phyloP scores from a whole-genome alignment of 2,797 vertebrate genomes.

The Lates japonicus region DNA sequence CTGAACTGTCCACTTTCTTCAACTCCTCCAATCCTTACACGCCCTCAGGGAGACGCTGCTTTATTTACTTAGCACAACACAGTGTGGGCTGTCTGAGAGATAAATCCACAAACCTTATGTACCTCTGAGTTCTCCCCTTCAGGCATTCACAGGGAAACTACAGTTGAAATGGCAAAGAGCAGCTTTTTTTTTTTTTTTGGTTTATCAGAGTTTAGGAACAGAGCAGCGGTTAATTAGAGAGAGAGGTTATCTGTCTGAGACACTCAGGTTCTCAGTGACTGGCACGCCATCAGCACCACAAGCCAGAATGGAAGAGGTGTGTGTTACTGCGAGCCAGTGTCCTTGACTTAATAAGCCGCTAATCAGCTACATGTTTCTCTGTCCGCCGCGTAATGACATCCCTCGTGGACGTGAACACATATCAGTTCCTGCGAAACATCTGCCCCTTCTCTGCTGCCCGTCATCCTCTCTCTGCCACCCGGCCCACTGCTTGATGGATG shows the following conservation, averaged over 20 bases:
- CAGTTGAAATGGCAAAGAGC: conserved; percentile 38
- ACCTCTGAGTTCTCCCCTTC: conserved; percentile 50
- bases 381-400: conserved; percentile 77
- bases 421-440: conserved; percentile 79
- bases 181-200: conserved; percentile 45
- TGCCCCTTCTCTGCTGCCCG: conserved; percentile 79
- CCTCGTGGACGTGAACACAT: conserved; percentile 72
- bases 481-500: conserved; percentile 72
- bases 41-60: conserved; percentile 67
- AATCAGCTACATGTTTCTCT: conserved; percentile 80
- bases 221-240: conserved; percentile 60
- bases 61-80: conserved; percentile 78
- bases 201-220: conserved; percentile 44
- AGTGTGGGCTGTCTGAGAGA: conserved; percentile 43
- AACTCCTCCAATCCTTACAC: conserved; percentile 67
- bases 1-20: conserved; percentile 61
- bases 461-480: conserved; percentile 68
- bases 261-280: conserved; percentile 51
- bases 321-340: conserved; percentile 65
- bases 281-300: conserved; percentile 45
- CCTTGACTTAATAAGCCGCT: conserved; percentile 83
- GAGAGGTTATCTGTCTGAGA: conserved; percentile 63
- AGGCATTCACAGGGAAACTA: conserved; percentile 36
- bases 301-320: conserved; percentile 49
- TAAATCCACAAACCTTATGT: conserved; percentile 59